phyloP scores from a whole-genome alignment of 1,140 invertebrate genomes.

The Drosophila tristis region DNA sequence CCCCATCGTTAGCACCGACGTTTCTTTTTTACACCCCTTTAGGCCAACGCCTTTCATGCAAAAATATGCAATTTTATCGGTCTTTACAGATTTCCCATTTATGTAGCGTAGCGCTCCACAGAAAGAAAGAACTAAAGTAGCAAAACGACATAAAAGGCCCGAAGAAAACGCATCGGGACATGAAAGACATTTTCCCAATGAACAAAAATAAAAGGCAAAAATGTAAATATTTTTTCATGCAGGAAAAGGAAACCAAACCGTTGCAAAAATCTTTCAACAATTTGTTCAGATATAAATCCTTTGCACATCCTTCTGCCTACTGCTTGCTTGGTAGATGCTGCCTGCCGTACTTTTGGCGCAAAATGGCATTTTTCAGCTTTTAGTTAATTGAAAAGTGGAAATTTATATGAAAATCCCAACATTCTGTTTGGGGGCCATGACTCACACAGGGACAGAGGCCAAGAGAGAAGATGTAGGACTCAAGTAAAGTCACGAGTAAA shows the following conservation, averaged over 20 bases:
- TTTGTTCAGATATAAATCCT: slow-evolving; percentile 39
- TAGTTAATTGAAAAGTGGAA: slow-evolving; percentile 80
- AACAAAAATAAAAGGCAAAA: slow-evolving; percentile 46
- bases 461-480: slow-evolving; percentile 2
- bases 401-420: slow-evolving; percentile 70
- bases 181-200: slow-evolving; percentile 74
- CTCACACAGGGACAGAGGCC: slow-evolving; percentile 15
- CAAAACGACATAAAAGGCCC: slow-evolving; percentile 28
- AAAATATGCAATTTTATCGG: slow-evolving; percentile 83
- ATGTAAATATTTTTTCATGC: slow-evolving; percentile 79
- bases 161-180: slow-evolving; percentile 45
- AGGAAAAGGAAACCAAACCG: slow-evolving; percentile 50
- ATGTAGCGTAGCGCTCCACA: not conserved
- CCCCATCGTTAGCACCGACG: no score
- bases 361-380: slow-evolving; percentile 67
- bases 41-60: slow-evolving; percentile 65
- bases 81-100: slow-evolving; percentile 78
- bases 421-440: slow-evolving; percentile 37
- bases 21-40: slow-evolving; percentile 21
- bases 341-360: slow-evolving; percentile 8
- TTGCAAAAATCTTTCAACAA: slow-evolving; percentile 36
- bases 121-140: slow-evolving; percentile 20
- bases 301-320: no score
- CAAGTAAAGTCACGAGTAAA: slow-evolving; percentile 25
- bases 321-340: no score